Conservation (phyloP, 2,888 invertebrate species). For the Linnaemya vulpina region DNA sequence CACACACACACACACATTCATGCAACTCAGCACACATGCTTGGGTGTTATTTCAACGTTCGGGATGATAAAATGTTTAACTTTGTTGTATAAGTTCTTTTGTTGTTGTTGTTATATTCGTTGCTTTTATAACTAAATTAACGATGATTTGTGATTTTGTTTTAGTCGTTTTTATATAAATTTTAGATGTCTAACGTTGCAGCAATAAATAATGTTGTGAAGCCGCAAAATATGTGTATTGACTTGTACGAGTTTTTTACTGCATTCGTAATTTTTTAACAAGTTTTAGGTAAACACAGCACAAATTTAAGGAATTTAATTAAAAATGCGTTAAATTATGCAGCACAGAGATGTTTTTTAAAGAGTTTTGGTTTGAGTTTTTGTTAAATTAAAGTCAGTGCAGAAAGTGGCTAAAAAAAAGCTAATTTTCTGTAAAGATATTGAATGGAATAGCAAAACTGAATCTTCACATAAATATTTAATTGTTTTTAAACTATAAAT, state of each 20-base stretch:
- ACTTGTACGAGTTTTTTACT: constrained; percentile 30
- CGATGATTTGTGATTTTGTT: constrained; percentile 68
- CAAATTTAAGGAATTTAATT: constrained; percentile 8
- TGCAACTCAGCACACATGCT: neutral
- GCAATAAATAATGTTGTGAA: constrained; percentile 66
- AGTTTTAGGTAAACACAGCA: constrained; percentile 2
- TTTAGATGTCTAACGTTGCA: constrained; percentile 4
- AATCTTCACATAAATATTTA: too few species aligned
- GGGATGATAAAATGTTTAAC: neutral
- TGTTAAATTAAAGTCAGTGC: too few species aligned
- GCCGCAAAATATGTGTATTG: constrained; percentile 48
- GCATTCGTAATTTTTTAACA: constrained; percentile 3
- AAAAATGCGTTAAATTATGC: neutral
- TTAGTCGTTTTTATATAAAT: constrained; percentile 2
- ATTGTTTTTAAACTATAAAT: too few species aligned
- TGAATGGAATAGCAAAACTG: too few species aligned
- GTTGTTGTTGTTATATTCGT: neutral
- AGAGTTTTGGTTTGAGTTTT: too few species aligned
- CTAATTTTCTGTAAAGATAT: too few species aligned
- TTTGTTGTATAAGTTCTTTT: constrained; percentile 22
- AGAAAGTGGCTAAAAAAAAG: too few species aligned
- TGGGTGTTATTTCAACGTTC: neutral
- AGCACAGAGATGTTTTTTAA: too few species aligned
- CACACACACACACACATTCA: neutral
- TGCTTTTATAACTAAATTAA: constrained; percentile 65